A percentile compares a stretch with the other conserved stretches of the same genome.
Evolutionary conservation across 2,797 vertebrate genomes (phyloP).

Genomic region (Amniataba percoides): DNA sequence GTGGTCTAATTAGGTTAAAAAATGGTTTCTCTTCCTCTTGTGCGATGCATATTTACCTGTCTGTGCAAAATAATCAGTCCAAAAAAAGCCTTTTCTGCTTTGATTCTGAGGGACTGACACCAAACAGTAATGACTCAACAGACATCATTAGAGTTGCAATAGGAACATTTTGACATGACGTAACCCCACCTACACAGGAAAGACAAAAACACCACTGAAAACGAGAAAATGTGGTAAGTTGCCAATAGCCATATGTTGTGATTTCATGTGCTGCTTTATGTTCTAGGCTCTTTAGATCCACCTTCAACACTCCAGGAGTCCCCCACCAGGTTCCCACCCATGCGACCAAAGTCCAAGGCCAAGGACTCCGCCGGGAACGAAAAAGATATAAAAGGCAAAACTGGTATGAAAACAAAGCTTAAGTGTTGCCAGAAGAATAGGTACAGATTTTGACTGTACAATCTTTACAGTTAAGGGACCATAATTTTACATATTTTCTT

Average conservation of each 20-base stretch:
- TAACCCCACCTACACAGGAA: slow-evolving; percentile 2
- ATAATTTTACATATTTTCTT: background rate
- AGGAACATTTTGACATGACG: slow-evolving; percentile 4
- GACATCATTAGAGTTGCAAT: slow-evolving; percentile 3
- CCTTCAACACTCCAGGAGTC: slow-evolving; percentile 87
- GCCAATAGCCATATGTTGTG: background rate
- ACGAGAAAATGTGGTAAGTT: background rate
- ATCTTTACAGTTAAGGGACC: background rate
- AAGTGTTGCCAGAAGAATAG: slow-evolving; percentile 1
- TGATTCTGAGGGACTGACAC: slow-evolving; percentile 5
- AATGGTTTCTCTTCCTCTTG: background rate
- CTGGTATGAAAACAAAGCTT: slow-evolving; percentile 39
- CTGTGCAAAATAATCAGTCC: background rate
- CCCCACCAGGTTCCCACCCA: slow-evolving; percentile 90
- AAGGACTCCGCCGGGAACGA: slow-evolving; percentile 76
- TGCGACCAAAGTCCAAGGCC: slow-evolving; percentile 87
- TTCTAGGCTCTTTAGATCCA: slow-evolving; percentile 90
- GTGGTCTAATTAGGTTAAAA: slow-evolving; percentile 17
- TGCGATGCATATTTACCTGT: slow-evolving; percentile 10
- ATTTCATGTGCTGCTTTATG: slow-evolving; percentile 55
- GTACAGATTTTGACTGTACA: background rate
- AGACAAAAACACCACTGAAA: slow-evolving; percentile 2
- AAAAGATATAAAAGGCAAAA: slow-evolving; percentile 61
- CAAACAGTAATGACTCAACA: slow-evolving; percentile 20
- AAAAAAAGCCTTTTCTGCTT: background rate